Percentiles rank a stretch among this genome's conserved stretches.
Conservation (phyloP, 2,888 invertebrate genomes). For the Athalia circularis region DNA sequence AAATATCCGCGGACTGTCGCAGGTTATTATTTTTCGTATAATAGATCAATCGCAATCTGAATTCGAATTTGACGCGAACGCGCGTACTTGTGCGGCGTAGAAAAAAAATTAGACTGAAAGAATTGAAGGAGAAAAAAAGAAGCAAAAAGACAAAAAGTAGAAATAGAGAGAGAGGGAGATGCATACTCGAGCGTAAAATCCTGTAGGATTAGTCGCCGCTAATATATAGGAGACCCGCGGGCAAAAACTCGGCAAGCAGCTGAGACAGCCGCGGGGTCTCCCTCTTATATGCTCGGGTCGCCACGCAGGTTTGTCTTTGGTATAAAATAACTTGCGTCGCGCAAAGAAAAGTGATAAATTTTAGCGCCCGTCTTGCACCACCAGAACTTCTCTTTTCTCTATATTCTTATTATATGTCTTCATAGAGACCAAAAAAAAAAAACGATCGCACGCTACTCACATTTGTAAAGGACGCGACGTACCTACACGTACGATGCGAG, state of each 20-base stretch:
- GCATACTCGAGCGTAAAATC: constrained; percentile 68
- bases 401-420: constrained; percentile 1
- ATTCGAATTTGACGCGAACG: too few species aligned
- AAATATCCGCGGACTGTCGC: too few species aligned
- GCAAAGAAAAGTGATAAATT: constrained; percentile 68
- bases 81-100: too few species aligned
- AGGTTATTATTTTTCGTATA: too few species aligned
- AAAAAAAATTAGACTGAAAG: background rate
- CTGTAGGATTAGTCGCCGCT: constrained; percentile 69
- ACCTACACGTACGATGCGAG: too few species aligned
- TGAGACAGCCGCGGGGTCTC: constrained; percentile 67
- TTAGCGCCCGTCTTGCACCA: constrained; percentile 50
- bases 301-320: constrained; percentile 65
- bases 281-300: constrained; percentile 44
- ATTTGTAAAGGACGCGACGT: too few species aligned
- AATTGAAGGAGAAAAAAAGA: background rate
- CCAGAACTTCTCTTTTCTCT: constrained; percentile 45
- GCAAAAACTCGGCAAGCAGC: constrained; percentile 70
- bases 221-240: constrained; percentile 67
- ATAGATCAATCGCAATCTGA: too few species aligned
- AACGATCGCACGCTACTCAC: too few species aligned
- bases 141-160: background rate
- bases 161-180: constrained; percentile 36
- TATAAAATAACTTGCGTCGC: constrained; percentile 66
- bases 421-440: background rate